Evolutionary conservation across 1,140 invertebrate genomes (phyloP).

Genomic region (Dysdera silvatica): DNA sequence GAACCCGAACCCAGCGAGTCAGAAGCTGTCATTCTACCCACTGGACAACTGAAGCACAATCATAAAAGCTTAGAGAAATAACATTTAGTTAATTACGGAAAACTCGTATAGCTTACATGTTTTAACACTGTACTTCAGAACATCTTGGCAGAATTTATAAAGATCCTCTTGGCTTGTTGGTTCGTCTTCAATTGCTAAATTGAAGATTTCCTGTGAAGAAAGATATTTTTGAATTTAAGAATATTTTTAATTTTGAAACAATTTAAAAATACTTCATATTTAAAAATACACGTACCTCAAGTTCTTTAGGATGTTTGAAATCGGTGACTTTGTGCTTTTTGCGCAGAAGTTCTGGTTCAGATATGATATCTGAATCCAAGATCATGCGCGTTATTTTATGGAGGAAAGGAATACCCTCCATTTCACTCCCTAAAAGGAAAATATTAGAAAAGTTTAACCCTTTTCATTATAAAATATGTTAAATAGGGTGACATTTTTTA

Average conservation of each 20-base stretch:
- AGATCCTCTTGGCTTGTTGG: conserved; percentile 75
- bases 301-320: conserved; percentile 88
- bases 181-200: conserved; percentile 71
- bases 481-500: too few species aligned
- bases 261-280: not conserved
- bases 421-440: conserved; percentile 8
- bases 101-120: conserved; percentile 49
- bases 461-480: too few species aligned
- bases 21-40: too few species aligned
- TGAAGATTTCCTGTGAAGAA: conserved; percentile 57
- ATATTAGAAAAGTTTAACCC: too few species aligned
- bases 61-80: too few species aligned
- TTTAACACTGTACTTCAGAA: conserved; percentile 90
- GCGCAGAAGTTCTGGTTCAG: conserved; percentile 18
- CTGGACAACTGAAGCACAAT: too few species aligned
- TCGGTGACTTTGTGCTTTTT: conserved; percentile 60
- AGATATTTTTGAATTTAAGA: not conserved
- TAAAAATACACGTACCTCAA: conserved; percentile 47
- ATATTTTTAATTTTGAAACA: not conserved
- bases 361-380: conserved; percentile 21
- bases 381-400: conserved; percentile 21
- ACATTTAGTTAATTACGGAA: too few species aligned
- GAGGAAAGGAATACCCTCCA: conserved; percentile 19
- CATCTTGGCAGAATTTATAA: conserved; percentile 79
- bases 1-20: too few species aligned